Conservation (phyloP, 2,888 invertebrate species). For the Camponotus fellah region DNA sequence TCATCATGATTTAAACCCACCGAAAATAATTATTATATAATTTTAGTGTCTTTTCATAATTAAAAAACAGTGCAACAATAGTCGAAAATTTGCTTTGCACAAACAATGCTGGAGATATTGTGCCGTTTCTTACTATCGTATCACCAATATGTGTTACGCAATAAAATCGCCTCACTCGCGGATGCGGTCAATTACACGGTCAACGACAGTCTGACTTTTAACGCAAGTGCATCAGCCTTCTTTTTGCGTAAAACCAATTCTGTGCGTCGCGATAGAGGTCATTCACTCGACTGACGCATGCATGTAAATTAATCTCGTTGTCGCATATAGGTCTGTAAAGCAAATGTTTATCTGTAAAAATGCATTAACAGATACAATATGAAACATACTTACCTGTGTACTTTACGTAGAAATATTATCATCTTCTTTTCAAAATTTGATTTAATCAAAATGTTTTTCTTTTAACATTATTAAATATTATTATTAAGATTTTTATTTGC, state of each 20-base stretch:
- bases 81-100: not conserved
- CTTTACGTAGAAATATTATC: not conserved
- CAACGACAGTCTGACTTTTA: conserved; percentile 43
- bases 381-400: not conserved
- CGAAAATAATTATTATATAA: not conserved
- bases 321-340: conserved; percentile 31
- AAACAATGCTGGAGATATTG: not conserved
- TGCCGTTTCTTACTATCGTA: not conserved
- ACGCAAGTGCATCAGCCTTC: conserved; percentile 24
- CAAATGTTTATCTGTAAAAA: conserved; percentile 48
- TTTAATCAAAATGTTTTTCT: not conserved
- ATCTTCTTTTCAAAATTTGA: not conserved
- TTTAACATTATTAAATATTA: not conserved
- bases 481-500: not conserved
- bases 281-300: conserved; percentile 62
- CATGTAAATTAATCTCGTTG: conserved; percentile 58
- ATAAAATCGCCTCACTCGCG: conserved; percentile 25
- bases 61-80: not conserved
- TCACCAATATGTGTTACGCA: conserved; percentile 26
- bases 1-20: not conserved
- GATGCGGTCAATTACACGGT: conserved; percentile 36
- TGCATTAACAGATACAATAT: conserved; percentile 13
- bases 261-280: conserved; percentile 47
- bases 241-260: conserved; percentile 46
- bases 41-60: not conserved